Conservation (phyloP, 2,888 invertebrate genomes). For the Acrocera orbiculus region DNA sequence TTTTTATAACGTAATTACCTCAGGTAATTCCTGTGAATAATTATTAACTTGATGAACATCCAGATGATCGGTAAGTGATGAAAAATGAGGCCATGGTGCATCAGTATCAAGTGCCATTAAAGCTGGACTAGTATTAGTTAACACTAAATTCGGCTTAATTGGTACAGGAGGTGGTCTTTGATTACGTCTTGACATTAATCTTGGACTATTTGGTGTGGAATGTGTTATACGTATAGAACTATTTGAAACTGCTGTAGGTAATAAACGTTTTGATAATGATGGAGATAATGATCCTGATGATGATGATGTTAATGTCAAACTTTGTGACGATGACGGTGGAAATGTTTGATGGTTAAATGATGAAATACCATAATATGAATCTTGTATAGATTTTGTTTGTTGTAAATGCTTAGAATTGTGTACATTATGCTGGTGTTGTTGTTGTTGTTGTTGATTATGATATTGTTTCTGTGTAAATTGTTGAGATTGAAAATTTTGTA, state of each 20-base stretch:
- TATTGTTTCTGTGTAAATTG: slow-evolving; percentile 9
- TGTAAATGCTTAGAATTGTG: slow-evolving; percentile 8
- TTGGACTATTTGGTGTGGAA: slow-evolving; percentile 56
- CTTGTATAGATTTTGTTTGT: no score
- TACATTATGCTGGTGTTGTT: slow-evolving; percentile 4
- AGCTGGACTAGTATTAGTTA: slow-evolving; percentile 19
- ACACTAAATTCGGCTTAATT: slow-evolving; percentile 19
- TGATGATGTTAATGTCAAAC: slow-evolving; percentile 3
- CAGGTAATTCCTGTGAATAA: slow-evolving; percentile 29
- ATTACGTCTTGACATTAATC: slow-evolving; percentile 41
- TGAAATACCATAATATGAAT: neutral
- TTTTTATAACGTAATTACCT: slow-evolving; percentile 18
- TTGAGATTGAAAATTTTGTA: slow-evolving; percentile 33
- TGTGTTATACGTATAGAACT: slow-evolving; percentile 21
- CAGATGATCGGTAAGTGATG: slow-evolving; percentile 25
- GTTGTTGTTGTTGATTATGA: slow-evolving; percentile 6
- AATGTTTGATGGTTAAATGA: slow-evolving; percentile 21
- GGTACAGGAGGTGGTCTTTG: slow-evolving; percentile 26
- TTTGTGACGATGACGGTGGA: slow-evolving; percentile 22
- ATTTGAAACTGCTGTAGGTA: slow-evolving; percentile 5
- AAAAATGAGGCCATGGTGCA: slow-evolving; percentile 30
- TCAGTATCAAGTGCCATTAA: slow-evolving; percentile 23
- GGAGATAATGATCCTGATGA: slow-evolving; percentile 24
- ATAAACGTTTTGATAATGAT: slow-evolving; percentile 24
- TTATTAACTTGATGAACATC: slow-evolving; percentile 30